Evolutionary conservation across 1,140 invertebrate species (phyloP).

Genomic region (Papilio machaon): DNA sequence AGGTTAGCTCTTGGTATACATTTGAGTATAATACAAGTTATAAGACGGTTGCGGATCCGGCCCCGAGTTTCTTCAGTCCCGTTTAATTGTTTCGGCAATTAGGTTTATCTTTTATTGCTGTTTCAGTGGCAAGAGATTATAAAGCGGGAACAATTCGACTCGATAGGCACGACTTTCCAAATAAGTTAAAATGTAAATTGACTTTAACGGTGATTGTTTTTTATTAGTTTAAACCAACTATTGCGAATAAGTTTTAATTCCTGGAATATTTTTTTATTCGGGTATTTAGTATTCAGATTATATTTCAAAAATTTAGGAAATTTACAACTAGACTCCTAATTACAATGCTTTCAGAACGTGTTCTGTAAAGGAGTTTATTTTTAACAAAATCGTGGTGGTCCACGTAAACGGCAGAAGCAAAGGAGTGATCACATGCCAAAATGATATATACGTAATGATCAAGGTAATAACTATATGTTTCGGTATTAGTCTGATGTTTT

Average conservation of each 20-base stretch:
- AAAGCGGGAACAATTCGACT: neutral
- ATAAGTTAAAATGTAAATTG: neutral
- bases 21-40: slow-evolving; percentile 2
- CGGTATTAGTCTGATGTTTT: too few species aligned
- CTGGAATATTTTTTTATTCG: neutral
- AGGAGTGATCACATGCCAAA: too few species aligned
- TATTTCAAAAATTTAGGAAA: neutral
- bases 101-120: slow-evolving; percentile 35
- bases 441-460: too few species aligned
- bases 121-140: slow-evolving; percentile 26
- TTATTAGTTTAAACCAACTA: neutral
- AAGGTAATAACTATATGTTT: too few species aligned
- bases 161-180: slow-evolving; percentile 2
- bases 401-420: too few species aligned
- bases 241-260: neutral
- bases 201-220: neutral
- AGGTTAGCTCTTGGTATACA: neutral
- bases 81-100: slow-evolving; percentile 36
- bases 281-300: neutral
- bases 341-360: neutral
- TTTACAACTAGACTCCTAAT: neutral
- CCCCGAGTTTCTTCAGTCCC: slow-evolving; percentile 19
- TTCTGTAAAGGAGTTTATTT: neutral
- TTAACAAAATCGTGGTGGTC: neutral
- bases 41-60: slow-evolving; percentile 12